Evolutionary conservation across 2,797 vertebrate species (phyloP).

Genomic region (Smutsia temminckii): DNA sequence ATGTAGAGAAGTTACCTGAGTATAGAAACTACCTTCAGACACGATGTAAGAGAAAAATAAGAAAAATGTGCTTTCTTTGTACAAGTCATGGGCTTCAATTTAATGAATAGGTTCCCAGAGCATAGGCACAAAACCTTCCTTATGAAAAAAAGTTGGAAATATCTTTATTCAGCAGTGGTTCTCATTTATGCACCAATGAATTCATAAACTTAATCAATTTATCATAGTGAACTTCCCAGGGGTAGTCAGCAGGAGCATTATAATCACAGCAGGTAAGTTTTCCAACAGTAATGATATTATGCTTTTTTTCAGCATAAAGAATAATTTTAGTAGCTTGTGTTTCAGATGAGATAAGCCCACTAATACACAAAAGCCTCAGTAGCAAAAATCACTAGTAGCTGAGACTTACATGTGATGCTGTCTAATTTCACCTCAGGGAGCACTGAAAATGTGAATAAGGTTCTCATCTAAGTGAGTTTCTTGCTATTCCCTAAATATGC

Average conservation of each 20-base stretch:
- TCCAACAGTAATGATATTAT: conserved; percentile 47
- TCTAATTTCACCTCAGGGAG: conserved; percentile 12
- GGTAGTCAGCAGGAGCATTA: conserved; percentile 30
- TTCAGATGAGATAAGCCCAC: conserved; percentile 1
- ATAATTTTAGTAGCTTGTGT: conserved; percentile 46
- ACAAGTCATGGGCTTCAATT: background rate
- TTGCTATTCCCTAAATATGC: background rate
- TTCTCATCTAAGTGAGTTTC: background rate
- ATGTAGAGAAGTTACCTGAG: background rate
- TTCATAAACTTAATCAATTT: conserved; percentile 50
- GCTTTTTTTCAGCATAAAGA: conserved; percentile 34
- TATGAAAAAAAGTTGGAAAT: background rate
- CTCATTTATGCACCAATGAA: conserved; percentile 12
- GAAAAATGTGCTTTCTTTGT: background rate
- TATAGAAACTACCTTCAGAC: background rate
- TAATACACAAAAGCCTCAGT: conserved; percentile 19
- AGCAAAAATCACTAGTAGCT: conserved; percentile 8
- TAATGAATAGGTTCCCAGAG: background rate
- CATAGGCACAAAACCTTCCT: background rate
- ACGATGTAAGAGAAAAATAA: background rate
- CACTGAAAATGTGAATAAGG: background rate
- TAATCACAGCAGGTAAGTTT: conserved; percentile 54
- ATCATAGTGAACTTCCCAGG: conserved; percentile 60
- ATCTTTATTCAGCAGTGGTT: conserved; percentile 54
- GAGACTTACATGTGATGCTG: background rate